Evolutionary conservation across 2,797 vertebrate genomes (phyloP), one percentile per base, ranked within the genome.

Genomic region (Pitangus sulphuratus): DNA sequence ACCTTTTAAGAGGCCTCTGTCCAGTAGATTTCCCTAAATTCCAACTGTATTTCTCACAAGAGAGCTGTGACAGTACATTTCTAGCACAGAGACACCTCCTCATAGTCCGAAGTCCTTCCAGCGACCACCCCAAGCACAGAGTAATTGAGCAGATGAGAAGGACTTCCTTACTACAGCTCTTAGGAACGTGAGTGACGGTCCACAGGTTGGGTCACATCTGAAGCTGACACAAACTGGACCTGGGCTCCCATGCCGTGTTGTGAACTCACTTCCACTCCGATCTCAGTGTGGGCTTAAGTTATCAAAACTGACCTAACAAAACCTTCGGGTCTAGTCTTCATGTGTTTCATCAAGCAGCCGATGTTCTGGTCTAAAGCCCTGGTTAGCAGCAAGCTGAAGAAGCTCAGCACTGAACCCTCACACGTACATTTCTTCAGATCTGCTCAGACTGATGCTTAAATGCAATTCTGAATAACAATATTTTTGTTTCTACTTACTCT

Each of bases 231-330:
- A 19, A 61, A 30, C 30, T 7, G 44, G 31, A 53, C 24, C 21
- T 4, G 4, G n/a, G 22, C 5, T 16, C 14, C 19, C 7, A 1
- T 1, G 21, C 14, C 0, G 0, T 26, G 15, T 3, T 60, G 28
- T 15, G 30, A 84, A 48, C 37, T 40, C 65, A 2, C 19, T 45
- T 45, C 13, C 25, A 11, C 20, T 40, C 47, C 24, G 26, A 64
- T 18, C 9, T 25, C 14, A 2, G 1, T 1, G 10, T 7, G 20
- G 20, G 45, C 50, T 35, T 19, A 2, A 76, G 16, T 28, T 44
- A 64, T 1, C 37, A 50, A 62, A 64, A 71, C 3, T 20, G 13
- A 64, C 48, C 51, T 19, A 60, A 42, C 15, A 44, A 71, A 44
- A 53, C 37, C 10, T 30, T 39, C 2, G 1, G 8, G 30, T 37